These are phyloP conservation scores for Helicolenus hilgendorfi DNA, from an alignment of 2,797 vertebrate genomes.

Conservation along the genomic window DNA sequence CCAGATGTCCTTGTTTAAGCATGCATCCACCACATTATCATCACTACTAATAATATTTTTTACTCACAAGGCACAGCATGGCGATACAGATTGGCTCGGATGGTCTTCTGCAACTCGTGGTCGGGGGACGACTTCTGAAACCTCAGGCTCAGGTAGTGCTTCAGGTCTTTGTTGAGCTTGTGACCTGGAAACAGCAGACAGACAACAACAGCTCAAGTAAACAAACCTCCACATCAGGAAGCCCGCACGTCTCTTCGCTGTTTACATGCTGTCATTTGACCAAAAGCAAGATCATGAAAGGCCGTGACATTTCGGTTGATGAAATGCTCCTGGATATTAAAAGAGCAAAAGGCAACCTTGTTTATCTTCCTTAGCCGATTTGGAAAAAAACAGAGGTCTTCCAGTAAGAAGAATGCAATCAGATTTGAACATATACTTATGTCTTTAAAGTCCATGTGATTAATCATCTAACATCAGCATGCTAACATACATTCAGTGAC, in stretches of 20 bases:
- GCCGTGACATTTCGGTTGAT: constrained; percentile 24
- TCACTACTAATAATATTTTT: not conserved
- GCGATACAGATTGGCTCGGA: constrained; percentile 96
- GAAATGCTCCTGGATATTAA: constrained; percentile 18
- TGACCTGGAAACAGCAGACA: constrained; percentile 88
- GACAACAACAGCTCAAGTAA: constrained; percentile 35
- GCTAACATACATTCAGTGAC: no score
- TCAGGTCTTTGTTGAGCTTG: constrained; percentile 95
- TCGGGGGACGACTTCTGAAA: constrained; percentile 97
- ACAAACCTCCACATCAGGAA: constrained; percentile 1
- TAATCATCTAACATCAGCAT: no score
- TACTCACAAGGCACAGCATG: constrained; percentile 98
- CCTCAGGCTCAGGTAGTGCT: constrained; percentile 95
- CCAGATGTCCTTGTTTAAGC: constrained; percentile 18
- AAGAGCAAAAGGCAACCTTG: not conserved
- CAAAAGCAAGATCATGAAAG: constrained; percentile 8
- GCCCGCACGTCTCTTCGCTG: not conserved
- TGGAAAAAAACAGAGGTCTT: not conserved
- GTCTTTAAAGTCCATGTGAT: not conserved
- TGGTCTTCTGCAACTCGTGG: constrained; percentile 96
- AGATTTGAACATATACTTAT: not conserved
- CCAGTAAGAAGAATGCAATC: not conserved
- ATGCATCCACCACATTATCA: not conserved
- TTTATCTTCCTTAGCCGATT: not conserved
- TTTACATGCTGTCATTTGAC: constrained; percentile 12